Conservation (phyloP, 2,797 vertebrate genomes). For the Tenualosa ilisha region DNA sequence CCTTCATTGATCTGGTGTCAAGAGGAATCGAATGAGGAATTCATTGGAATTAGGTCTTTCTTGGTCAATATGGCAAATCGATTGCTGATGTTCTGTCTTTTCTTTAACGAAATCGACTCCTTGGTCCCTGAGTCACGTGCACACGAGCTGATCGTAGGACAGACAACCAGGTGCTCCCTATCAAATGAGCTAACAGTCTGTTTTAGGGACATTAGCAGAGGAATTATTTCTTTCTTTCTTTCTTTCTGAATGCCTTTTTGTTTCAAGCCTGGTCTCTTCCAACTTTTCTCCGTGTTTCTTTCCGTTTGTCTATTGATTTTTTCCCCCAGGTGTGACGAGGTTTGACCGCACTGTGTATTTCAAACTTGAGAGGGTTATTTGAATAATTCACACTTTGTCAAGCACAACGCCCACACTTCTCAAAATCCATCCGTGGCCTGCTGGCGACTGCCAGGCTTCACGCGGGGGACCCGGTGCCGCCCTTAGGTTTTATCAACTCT, state of each 20-base stretch:
- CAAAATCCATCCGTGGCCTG: not conserved
- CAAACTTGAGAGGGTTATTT: conserved; percentile 3
- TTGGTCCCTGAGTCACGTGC: not conserved
- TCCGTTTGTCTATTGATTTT: not conserved
- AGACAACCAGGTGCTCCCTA: not conserved
- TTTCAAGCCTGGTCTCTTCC: not conserved
- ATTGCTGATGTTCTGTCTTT: conserved; percentile 10
- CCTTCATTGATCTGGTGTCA: not conserved
- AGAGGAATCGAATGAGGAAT: not conserved
- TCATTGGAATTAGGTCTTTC: not conserved
- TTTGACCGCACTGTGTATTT: conserved; percentile 15
- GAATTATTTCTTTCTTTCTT: not conserved
- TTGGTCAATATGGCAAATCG: conserved; percentile 11
- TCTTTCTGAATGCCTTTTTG: not conserved
- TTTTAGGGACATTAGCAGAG: not conserved
- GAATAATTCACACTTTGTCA: conserved; percentile 2
- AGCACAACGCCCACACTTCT: not conserved
- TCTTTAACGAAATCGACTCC: not conserved
- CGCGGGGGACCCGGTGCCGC: not conserved
- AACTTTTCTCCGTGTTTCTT: not conserved
- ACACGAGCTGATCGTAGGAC: not conserved
- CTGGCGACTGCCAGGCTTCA: not conserved
- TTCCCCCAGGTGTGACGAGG: not conserved
- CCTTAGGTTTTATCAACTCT: conserved; percentile 4
- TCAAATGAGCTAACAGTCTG: not conserved